These are phyloP conservation scores for Latrodectus elegans DNA, from an alignment of 2,888 invertebrate species.

Conservation along the genomic window DNA sequence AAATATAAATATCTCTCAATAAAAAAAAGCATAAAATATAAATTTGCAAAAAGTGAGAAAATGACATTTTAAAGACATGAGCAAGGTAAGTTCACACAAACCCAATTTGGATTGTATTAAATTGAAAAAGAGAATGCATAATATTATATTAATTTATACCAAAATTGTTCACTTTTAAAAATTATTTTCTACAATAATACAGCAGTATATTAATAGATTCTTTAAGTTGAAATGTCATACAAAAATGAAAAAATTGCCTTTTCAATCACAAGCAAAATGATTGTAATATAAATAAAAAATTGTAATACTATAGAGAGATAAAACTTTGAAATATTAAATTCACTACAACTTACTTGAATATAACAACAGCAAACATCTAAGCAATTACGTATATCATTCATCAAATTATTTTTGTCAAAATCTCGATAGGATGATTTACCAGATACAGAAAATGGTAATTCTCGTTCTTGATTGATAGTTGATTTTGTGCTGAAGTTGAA, in stretches of 20 bases:
- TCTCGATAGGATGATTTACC: constrained; percentile 27
- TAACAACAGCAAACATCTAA: constrained; percentile 63
- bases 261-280: background rate
- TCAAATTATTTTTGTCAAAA: constrained; percentile 54
- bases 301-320: background rate
- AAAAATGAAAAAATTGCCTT: background rate
- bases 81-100: too few relatives aligned
- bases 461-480: constrained; percentile 46
- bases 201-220: background rate
- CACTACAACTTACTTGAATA: constrained; percentile 52
- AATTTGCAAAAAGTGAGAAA: too few relatives aligned
- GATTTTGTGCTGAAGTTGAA: constrained; percentile 60
- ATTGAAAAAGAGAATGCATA: too few relatives aligned
- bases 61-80: too few relatives aligned
- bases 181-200: background rate
- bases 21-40: too few relatives aligned
- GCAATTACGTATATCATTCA: constrained; percentile 67
- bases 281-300: background rate
- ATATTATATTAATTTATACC: too few relatives aligned
- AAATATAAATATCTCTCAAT: too few relatives aligned
- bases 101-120: too few relatives aligned
- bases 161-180: background rate
- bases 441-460: constrained; percentile 26
- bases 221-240: background rate
- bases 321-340: background rate